phyloP scores from a whole-genome alignment of 1,140 invertebrate genomes.

The Periplaneta americana region DNA sequence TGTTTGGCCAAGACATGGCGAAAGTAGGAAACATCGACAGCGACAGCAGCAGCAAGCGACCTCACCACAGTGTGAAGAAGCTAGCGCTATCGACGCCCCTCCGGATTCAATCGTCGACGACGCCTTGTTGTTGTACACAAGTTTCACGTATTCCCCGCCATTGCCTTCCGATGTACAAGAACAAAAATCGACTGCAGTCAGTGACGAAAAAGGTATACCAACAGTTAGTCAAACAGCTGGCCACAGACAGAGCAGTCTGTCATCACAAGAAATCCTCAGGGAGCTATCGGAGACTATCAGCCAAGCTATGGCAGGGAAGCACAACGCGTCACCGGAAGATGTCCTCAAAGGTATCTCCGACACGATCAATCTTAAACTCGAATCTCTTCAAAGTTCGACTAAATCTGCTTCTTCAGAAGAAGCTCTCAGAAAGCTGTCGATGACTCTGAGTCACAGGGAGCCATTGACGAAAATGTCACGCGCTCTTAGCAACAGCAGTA shows the following conservation, averaged over 20 bases:
- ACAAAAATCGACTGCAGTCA: not conserved
- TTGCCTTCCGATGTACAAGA: not conserved
- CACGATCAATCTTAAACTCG: too few relatives aligned
- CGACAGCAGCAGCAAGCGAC: too few relatives aligned
- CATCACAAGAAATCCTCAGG: not conserved
- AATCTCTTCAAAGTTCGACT: not conserved
- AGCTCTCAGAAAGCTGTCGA: constrained; percentile 10
- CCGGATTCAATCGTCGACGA: constrained; percentile 33
- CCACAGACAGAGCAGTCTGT: too few relatives aligned
- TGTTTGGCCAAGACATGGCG: constrained; percentile 29
- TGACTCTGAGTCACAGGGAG: constrained; percentile 7
- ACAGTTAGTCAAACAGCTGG: too few relatives aligned
- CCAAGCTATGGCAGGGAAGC: not conserved
- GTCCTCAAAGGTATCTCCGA: not conserved
- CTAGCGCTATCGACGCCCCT: too few relatives aligned
- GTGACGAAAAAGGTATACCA: not conserved
- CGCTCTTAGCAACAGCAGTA: not conserved
- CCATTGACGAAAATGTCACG: not conserved
- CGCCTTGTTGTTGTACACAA: constrained; percentile 31
- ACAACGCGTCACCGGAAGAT: not conserved
- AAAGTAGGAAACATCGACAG: not conserved
- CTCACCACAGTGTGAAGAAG: too few relatives aligned
- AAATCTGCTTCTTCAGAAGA: not conserved
- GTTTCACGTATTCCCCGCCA: constrained; percentile 24
- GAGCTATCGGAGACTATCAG: not conserved